phyloP scores from a whole-genome alignment of 2,113 vertebrate species.

The Pseudorasbora parva region DNA sequence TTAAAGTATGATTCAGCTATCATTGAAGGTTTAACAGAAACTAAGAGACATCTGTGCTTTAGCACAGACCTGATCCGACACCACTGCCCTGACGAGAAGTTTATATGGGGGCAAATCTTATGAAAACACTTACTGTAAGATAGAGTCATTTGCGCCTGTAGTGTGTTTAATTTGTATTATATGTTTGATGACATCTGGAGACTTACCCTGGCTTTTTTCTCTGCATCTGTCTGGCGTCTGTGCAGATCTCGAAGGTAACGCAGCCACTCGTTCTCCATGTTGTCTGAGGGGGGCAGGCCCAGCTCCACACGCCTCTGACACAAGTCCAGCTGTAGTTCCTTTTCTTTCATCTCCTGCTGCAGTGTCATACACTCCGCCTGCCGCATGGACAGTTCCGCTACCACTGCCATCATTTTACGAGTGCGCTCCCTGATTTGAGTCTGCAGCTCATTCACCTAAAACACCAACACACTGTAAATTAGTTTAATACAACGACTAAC shows the following conservation, averaged over 20 bases:
- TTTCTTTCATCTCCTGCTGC: conserved; percentile 84
- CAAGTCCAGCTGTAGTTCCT: conserved; percentile 79
- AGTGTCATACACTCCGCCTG: conserved; percentile 81
- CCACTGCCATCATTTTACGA: conserved; percentile 80
- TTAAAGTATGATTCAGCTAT: neutral
- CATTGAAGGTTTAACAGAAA: neutral
- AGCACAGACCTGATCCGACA: neutral
- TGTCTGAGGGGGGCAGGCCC: conserved; percentile 80
- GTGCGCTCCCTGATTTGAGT: conserved; percentile 76
- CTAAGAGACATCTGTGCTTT: neutral
- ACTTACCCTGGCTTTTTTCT: conserved; percentile 78
- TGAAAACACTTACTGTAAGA: neutral
- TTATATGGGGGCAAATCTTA: neutral
- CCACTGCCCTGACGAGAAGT: neutral
- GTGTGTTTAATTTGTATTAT: neutral
- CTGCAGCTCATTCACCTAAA: conserved; percentile 80
- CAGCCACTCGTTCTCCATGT: conserved; percentile 80
- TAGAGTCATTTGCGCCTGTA: neutral
- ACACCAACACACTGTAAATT: conserved; percentile 7
- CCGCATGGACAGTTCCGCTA: conserved; percentile 87
- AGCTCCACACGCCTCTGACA: conserved; percentile 78
- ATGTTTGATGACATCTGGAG: conserved; percentile 10
- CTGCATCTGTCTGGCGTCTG: conserved; percentile 69
- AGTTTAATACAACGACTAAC: conserved; percentile 14
- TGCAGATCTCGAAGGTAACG: conserved; percentile 75